Percentiles rank a stretch among this genome's conserved stretches.
phyloP scores from a whole-genome alignment of 2,888 invertebrate genomes.

The Hermaeophaga mercurialis region DNA sequence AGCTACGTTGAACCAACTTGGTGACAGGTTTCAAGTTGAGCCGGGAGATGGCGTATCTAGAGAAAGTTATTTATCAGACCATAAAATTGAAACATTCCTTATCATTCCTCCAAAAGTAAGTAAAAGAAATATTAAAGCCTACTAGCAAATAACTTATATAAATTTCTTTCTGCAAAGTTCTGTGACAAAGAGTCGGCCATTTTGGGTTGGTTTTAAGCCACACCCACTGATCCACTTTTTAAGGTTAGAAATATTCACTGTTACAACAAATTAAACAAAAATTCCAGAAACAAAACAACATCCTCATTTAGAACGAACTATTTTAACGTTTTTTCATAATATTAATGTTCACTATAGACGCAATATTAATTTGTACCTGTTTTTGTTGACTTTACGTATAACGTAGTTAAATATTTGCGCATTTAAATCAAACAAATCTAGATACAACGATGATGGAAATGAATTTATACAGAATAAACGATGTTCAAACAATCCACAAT shows the following conservation, averaged over 20 bases:
- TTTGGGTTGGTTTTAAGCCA: too few species aligned
- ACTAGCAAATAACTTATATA: too few species aligned
- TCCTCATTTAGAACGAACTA: too few species aligned
- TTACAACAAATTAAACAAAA: too few species aligned
- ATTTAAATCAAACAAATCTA: neutral
- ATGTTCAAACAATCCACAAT: neutral
- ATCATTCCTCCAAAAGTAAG: conserved; percentile 81
- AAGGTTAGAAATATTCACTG: too few species aligned
- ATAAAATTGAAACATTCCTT: conserved; percentile 86
- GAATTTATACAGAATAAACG: neutral
- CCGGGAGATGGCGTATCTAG: conserved; percentile 82
- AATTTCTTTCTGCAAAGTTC: too few species aligned
- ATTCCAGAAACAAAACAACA: too few species aligned
- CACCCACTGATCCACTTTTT: too few species aligned
- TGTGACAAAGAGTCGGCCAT: too few species aligned
- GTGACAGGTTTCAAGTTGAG: conserved; percentile 83
- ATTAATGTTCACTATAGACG: too few species aligned
- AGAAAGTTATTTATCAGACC: conserved; percentile 84
- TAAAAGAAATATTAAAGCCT: neutral
- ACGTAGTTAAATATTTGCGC: neutral
- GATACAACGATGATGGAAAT: neutral
- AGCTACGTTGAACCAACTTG: conserved; percentile 80
- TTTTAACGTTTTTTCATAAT: too few species aligned
- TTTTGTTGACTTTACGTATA: neutral
- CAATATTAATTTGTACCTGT: too few species aligned